Evolutionary conservation across 2,888 invertebrate species (phyloP), one percentile per base, ranked within the genome.

Genomic region (Philhelius pedissequus): DNA sequence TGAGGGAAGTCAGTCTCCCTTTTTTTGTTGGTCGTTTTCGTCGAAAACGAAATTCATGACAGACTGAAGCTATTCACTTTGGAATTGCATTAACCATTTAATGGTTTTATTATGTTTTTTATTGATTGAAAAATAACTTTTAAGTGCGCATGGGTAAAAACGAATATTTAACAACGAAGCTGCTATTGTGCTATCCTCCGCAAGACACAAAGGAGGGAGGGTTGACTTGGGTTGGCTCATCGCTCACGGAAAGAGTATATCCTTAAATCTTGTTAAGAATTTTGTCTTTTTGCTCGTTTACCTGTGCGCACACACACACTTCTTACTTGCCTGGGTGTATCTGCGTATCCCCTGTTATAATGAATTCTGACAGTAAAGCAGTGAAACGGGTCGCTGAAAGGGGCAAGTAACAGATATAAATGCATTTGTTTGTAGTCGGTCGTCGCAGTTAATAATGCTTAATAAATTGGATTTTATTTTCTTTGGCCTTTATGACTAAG

Each of bases 391-490:
- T 4, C 2, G 69, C 20, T 18, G 62, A n/a, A 35, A 58, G 69
- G 60, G 81, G 48, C 6, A 45, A 40, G 70, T 70, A 70, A 58
- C 74, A 75, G 75, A 79, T 84, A 79, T 68, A 79, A 79, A 84
- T 84, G 79, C 84, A 84, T 84, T 79, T 75, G 79, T 84, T 79
- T 75, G 79, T 84, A 79, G 79, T 58, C 84, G 84, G 84, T 86
- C 88, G 87, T 90, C 90, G 90, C 91, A 90, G 91, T 90, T 90
- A 90, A 90, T 90, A 91, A 90, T 90, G 90, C 90, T 90, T 90
- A 90, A 90, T 90, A 90, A 90, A 90, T 91, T 90, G 90, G 90
- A 91, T 90, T 90, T 90, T 90, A 90, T 90, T 90, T 90, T 58
- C 58, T 75, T 54, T 84, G 80, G 79, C 80, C 70, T 84, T 84